These are phyloP conservation scores for Pammene aurita DNA, from an alignment of 2,888 invertebrate genomes.

Conservation along the genomic window DNA sequence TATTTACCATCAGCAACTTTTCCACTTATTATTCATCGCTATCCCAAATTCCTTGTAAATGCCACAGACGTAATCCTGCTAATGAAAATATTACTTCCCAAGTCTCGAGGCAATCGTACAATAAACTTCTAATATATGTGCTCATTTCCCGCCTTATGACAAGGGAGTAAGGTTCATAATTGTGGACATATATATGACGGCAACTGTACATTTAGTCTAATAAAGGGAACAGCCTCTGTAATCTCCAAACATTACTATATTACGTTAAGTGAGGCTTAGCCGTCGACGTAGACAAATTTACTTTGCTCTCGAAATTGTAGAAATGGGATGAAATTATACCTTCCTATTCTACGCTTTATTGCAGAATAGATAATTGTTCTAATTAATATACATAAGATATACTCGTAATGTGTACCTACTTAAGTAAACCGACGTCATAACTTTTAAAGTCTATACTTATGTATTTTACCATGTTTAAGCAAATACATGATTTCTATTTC, in stretches of 20 bases:
- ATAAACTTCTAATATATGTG: background rate
- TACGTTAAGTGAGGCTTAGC: slow-evolving; percentile 30
- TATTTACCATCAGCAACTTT: no score
- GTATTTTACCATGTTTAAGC: no score
- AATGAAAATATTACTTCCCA: slow-evolving; percentile 38
- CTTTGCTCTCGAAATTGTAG: slow-evolving; percentile 11
- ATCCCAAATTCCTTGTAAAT: slow-evolving; percentile 29
- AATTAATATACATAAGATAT: background rate
- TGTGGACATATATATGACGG: background rate
- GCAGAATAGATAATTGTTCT: background rate
- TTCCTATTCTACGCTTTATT: background rate
- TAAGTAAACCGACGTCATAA: no score
- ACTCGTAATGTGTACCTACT: no score
- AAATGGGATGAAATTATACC: slow-evolving; percentile 2
- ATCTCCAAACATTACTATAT: slow-evolving; percentile 36
- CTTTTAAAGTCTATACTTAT: no score
- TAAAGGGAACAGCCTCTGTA: slow-evolving; percentile 32
- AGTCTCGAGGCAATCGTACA: slow-evolving; percentile 19
- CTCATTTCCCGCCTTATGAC: background rate
- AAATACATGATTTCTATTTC: no score
- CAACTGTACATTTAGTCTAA: slow-evolving; percentile 22
- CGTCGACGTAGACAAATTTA: slow-evolving; percentile 28
- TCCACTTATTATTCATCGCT: slow-evolving; percentile 5
- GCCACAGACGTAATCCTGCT: slow-evolving; percentile 7
- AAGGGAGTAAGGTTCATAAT: background rate